Evolutionary conservation across 2,888 invertebrate genomes (phyloP).

Genomic region (Monochamus alternatus): DNA sequence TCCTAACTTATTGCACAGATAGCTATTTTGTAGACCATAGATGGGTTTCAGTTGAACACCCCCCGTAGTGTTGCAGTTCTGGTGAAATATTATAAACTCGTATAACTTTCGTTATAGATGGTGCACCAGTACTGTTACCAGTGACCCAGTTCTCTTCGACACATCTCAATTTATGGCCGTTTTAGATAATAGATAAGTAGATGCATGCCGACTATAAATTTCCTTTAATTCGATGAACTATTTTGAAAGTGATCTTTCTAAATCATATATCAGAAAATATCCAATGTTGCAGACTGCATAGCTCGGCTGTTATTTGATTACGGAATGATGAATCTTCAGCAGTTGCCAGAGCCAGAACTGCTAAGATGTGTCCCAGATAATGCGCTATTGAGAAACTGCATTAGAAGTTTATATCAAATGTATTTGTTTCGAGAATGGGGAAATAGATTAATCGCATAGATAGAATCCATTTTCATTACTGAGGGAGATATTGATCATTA

Average conservation of each 20-base stretch:
- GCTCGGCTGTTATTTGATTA: constrained; percentile 21
- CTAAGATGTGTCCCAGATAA: constrained; percentile 16
- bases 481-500: too few relatives aligned
- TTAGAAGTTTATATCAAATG: constrained; percentile 7
- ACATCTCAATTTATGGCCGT: background rate
- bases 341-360: background rate
- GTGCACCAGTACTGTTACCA: background rate
- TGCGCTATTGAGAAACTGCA: constrained; percentile 23
- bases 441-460: constrained; percentile 19
- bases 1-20: too few relatives aligned
- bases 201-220: background rate
- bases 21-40: too few relatives aligned
- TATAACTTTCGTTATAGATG: background rate
- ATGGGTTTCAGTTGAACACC: too few relatives aligned
- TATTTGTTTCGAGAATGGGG: constrained; percentile 12
- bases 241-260: constrained; percentile 3
- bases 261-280: constrained; percentile 5
- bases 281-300: background rate
- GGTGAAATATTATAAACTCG: background rate
- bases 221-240: background rate
- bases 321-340: constrained; percentile 13
- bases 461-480: background rate
- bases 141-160: background rate
- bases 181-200: constrained; percentile 3
- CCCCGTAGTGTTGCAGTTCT: background rate